Conservation (phyloP, 2,797 vertebrate species). For the Erpetoichthys calabaricus region DNA sequence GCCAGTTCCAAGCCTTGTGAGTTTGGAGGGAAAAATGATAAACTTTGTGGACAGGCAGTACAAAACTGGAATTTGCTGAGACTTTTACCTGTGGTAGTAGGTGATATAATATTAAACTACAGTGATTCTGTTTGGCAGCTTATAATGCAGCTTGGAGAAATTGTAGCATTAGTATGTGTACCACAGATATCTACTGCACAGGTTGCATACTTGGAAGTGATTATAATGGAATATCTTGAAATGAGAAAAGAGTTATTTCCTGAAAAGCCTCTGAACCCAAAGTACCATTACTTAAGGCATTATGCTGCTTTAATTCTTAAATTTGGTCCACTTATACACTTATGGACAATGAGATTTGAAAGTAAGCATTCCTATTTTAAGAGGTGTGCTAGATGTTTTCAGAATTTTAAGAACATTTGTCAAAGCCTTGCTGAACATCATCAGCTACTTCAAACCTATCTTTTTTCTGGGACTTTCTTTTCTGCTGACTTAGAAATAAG, state of each 20-base stretch:
- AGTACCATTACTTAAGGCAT: conserved; percentile 4
- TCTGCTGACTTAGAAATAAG: background rate
- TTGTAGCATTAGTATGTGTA: background rate
- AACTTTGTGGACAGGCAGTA: conserved; percentile 15
- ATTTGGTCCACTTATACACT: background rate
- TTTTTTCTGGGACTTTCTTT: background rate
- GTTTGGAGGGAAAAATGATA: conserved; percentile 3
- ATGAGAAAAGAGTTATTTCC: conserved; percentile 4
- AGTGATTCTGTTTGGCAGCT: conserved; percentile 6
- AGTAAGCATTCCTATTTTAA: background rate
- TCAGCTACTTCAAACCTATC: background rate
- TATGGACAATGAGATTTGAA: background rate
- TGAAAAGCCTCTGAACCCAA: conserved; percentile 1
- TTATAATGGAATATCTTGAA: conserved; percentile 4
- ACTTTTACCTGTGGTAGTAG: conserved; percentile 18
- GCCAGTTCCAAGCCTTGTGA: conserved; percentile 4
- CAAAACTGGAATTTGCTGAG: conserved; percentile 21
- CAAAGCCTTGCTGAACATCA: background rate
- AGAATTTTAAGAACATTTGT: background rate
- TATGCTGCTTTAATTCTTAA: background rate
- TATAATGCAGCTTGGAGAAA: background rate
- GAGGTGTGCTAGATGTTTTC: background rate
- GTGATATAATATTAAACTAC: conserved; percentile 14
- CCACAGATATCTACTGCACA: background rate
- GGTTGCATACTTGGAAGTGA: background rate